Conservation (phyloP, 64 coral and sea anemone genomes). For the Dendrophyllia cribrosa region DNA sequence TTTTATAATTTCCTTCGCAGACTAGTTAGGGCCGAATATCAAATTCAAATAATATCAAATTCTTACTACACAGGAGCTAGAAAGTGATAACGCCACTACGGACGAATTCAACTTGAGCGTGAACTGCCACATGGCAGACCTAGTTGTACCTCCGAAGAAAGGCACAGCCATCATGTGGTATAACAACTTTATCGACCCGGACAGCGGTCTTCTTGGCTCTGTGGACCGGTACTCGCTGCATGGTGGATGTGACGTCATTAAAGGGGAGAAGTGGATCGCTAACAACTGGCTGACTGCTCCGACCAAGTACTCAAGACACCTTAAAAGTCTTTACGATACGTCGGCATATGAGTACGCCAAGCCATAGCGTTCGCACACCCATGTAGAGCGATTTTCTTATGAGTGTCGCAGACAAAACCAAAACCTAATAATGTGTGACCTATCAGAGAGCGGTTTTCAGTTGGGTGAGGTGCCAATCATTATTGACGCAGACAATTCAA, state of each 20-base stretch:
- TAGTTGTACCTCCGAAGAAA: conserved; percentile 69
- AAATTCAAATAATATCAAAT: background rate
- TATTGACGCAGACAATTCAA: too few species aligned
- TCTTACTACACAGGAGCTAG: conserved; percentile 8
- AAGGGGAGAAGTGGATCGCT: conserved; percentile 73
- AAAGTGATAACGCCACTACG: conserved; percentile 6
- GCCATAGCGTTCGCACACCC: background rate
- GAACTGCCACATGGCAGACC: conserved; percentile 62
- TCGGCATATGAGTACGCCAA: background rate
- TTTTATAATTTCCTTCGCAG: too few species aligned
- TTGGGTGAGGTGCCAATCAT: too few species aligned
- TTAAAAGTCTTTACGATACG: conserved; percentile 62
- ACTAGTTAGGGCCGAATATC: too few species aligned
- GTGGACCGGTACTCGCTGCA: conserved; percentile 65
- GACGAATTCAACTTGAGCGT: conserved; percentile 74
- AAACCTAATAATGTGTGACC: too few species aligned
- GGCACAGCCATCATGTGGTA: conserved; percentile 78
- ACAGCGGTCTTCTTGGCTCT: conserved; percentile 47
- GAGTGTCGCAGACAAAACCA: too few species aligned
- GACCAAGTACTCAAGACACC: conserved; percentile 18
- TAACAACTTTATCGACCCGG: conserved; percentile 61
- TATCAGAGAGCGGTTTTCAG: too few species aligned
- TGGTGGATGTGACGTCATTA: conserved; percentile 74
- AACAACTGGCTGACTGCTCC: conserved; percentile 72
- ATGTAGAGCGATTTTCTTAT: background rate